These are phyloP conservation scores for Spatulosminthurus flaviceps DNA, from an alignment of 2,888 invertebrate species.

Conservation along the genomic window DNA sequence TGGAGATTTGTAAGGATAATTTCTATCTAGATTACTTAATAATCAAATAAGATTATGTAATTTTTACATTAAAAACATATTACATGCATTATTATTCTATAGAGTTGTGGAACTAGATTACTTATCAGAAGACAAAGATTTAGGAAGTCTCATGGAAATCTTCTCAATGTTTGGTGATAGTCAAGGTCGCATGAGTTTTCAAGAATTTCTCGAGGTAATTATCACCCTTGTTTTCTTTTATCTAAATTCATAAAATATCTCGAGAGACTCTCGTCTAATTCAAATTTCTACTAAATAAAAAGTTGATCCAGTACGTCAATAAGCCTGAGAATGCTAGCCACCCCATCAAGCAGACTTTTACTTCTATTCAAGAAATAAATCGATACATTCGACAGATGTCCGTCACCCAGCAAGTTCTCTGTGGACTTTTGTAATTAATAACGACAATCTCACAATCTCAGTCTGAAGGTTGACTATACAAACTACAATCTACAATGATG, in stretches of 20 bases:
- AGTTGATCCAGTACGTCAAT: constrained; percentile 29
- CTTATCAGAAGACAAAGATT: constrained; percentile 22
- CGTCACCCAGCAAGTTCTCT: constrained; percentile 32
- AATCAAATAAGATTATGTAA: background rate
- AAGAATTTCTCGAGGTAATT: constrained; percentile 36
- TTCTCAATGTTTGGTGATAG: constrained; percentile 19
- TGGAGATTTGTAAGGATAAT: constrained; percentile 27
- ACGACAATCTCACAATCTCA: background rate
- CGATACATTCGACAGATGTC: constrained; percentile 38
- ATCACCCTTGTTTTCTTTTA: background rate
- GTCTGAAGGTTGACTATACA: too few species aligned
- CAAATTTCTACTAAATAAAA: background rate
- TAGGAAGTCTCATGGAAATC: background rate
- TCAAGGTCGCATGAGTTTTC: constrained; percentile 24
- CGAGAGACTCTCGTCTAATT: background rate
- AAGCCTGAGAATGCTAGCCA: constrained; percentile 4
- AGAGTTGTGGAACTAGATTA: constrained; percentile 29
- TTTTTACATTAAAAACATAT: background rate
- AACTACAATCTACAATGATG: too few species aligned
- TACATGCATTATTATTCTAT: background rate
- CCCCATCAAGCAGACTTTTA: constrained; percentile 24
- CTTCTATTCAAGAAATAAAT: constrained; percentile 14
- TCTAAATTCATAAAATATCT: background rate
- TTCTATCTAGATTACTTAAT: background rate
- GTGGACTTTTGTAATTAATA: constrained; percentile 38